Base-by-base conservation (phyloP, 2,888 invertebrate genomes). In the Drosophila tripunctata region DNA sequence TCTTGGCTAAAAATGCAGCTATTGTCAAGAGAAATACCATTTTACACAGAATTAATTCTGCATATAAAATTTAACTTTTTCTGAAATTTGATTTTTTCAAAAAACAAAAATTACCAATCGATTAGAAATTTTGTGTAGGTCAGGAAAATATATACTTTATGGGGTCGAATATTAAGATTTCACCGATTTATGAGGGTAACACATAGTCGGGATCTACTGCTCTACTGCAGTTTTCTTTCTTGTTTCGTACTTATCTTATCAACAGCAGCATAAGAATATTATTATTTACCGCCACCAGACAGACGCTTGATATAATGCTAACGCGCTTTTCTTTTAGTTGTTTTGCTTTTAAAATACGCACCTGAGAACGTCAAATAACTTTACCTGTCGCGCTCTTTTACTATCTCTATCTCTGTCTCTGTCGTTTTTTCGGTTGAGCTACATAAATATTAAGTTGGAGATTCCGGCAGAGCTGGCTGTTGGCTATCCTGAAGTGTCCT, bases 401-500 rank as follows among this genome's bases (percentile, higher is more conserved):
- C 19, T 50, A 4, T 27, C 5, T 10, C 24, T 33, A 7, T 40
- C n/a, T 4, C 8, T 27, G 10, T 1, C 27, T 30, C 22, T 8
- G 7, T 24, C 14, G 17, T 4, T 10, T 47, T 7, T 33, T 24
- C 10, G 22, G 45, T 30, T 70, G 19, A 12, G 62, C 63, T 61
- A 76, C 81, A 84, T 78, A 80, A 84, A 84, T 81, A 78, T 78
- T 79, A 78, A 62, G 65, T 61, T 58, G 33, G 12, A 17, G 47
- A 48, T 50, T 43, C 40, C 50, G 8, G 55, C 69, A 70, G n/a
- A n/a, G 31, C 66, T 70, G 70, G 31, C 24, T 19, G 31, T 21
- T 19, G 67, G 56, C 15, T n/a, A 48, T 51, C 52, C 57, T 51
- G 33, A 54, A 56, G 60, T 54, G 54, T 66, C 62, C 66, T 74